Percentiles rank a stretch among this genome's conserved stretches.
phyloP scores from a whole-genome alignment of 2,797 vertebrate species.

The Erethizon dorsatum region DNA sequence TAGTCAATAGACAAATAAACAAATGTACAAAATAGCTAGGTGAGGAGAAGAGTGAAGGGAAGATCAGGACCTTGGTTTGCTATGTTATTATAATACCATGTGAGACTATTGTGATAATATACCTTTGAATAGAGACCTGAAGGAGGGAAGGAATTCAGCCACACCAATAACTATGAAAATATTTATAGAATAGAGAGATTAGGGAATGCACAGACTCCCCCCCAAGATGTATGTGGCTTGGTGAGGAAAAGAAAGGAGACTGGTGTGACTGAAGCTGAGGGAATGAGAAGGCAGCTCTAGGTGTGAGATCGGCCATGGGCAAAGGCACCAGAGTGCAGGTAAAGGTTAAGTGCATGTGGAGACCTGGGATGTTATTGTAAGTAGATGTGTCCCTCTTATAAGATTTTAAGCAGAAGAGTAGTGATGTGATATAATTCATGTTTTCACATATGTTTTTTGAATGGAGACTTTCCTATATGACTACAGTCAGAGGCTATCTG shows the following conservation, averaged over 20 bases:
- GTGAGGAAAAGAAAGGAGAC: background rate
- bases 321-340: rapidly evolving
- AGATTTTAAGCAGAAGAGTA: background rate
- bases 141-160: background rate
- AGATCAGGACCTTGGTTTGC: background rate
- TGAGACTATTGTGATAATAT: background rate
- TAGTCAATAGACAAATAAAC: background rate
- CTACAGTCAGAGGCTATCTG: background rate
- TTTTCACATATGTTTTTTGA: background rate
- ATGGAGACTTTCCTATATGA: background rate
- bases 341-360: rapidly evolving
- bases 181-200: background rate
- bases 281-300: rapidly evolving
- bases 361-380: background rate
- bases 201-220: background rate
- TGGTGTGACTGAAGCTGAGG: background rate
- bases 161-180: too few species aligned
- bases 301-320: background rate
- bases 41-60: too few species aligned
- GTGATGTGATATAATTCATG: background rate
- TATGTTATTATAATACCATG: background rate
- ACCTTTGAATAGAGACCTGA: background rate
- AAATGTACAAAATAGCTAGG: background rate
- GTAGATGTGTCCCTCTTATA: background rate
- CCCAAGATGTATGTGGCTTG: rapidly evolving